These are phyloP conservation scores for Chiridota heheva DNA, from an alignment of 35 echinoderm and acorn worm species.

Conservation along the genomic window DNA sequence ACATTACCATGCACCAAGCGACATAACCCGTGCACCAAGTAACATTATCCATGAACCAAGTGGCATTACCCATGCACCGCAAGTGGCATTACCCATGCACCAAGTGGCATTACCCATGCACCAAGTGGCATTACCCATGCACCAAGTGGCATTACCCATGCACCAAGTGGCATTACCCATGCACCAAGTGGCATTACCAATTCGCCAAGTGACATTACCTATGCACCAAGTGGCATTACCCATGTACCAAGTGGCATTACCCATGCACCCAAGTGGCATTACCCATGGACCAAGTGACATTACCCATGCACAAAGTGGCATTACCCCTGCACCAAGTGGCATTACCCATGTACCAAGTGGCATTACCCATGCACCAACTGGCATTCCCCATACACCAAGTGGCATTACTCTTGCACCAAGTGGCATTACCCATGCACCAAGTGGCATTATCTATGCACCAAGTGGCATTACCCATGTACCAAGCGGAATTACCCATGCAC, in stretches of 20 bases:
- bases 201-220: background rate
- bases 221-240: background rate
- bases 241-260: background rate
- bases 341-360: background rate
- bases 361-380: background rate
- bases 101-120: background rate
- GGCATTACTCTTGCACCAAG: background rate
- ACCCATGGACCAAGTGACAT: background rate
- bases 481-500: background rate
- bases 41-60: background rate
- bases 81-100: background rate
- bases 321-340: too few species aligned
- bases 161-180: background rate
- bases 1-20: background rate
- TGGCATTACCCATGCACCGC: background rate
- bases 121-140: background rate
- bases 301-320: background rate
- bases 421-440: background rate
- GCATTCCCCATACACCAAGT: background rate
- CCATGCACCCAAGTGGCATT: constrained; percentile 9
- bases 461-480: background rate
- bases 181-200: background rate
- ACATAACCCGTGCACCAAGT: background rate
- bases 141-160: background rate
- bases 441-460: background rate